Percentiles rank a stretch among this genome's conserved stretches.
Evolutionary conservation across 2,888 invertebrate genomes (phyloP).

Genomic region (Heterodera filipjevi): DNA sequence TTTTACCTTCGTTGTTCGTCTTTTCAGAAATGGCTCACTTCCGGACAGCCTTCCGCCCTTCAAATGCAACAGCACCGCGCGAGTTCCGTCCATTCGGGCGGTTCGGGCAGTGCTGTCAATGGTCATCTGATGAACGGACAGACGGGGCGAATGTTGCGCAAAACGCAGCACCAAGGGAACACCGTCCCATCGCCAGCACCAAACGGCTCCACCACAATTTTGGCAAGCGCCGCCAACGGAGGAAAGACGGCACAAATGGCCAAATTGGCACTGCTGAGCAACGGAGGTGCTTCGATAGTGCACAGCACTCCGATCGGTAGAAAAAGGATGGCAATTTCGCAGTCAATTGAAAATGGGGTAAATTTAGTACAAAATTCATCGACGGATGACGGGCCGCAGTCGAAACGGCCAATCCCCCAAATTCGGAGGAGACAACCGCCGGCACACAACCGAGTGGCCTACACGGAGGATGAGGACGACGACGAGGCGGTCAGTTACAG

Average conservation of each 20-base stretch:
- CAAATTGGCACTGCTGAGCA: conserved; percentile 39
- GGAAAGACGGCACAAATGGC: conserved; percentile 36
- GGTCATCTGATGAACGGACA: conserved; percentile 29
- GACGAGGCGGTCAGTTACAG: conserved; percentile 9
- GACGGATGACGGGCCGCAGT: conserved; percentile 11
- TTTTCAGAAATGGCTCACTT: conserved; percentile 48
- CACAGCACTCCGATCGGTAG: conserved; percentile 49
- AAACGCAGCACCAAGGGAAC: not conserved
- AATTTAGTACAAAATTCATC: conserved; percentile 26
- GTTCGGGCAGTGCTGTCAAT: conserved; percentile 35
- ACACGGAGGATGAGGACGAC: conserved; percentile 30
- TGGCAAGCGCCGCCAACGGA: conserved; percentile 22
- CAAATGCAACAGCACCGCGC: conserved; percentile 46
- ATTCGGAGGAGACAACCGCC: conserved; percentile 19
- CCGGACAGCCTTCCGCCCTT: conserved; percentile 52
- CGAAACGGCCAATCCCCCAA: conserved; percentile 24
- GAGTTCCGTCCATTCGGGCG: conserved; percentile 44
- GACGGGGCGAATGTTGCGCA: not conserved
- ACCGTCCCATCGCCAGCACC: conserved; percentile 44
- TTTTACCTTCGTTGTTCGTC: not conserved
- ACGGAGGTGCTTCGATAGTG: conserved; percentile 40
- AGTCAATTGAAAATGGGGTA: not conserved
- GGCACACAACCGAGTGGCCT: conserved; percentile 21
- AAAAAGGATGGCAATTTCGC: not conserved
- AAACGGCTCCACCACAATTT: conserved; percentile 27